Base-by-base conservation (phyloP, 2,888 invertebrate species). In the Cecidostiba fungosa region DNA sequence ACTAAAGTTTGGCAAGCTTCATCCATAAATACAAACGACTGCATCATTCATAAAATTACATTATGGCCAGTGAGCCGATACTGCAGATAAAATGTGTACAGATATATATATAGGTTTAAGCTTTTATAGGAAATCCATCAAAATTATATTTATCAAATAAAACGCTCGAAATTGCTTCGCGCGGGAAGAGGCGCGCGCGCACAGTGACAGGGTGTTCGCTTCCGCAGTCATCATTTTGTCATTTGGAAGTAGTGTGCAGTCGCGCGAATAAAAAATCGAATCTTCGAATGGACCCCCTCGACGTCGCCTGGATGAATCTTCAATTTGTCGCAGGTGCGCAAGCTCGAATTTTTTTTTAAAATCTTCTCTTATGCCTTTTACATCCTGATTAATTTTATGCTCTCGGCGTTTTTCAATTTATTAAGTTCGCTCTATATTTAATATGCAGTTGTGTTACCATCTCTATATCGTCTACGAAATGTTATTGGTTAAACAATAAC, bases 101-200 rank as follows among this genome's bases (percentile, higher is more conserved):
- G 12, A 2, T 43, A 12, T 2, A 43, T 8, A 43, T 32, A 1
- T 43, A 2, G 43, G 1, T 78, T 16, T 26, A 69, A 69, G 12
- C 26, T 69, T 26, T 39, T 66, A 66, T 43, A 69, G 39, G 39
- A 77, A 77, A 77, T 70, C 82, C 74, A 83, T 77, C 23, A 83
- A 77, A 83, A 77, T 70, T 10, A 66, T 66, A 82, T 82, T 82
- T 82, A 32, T 36, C n/a, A 19, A 76, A 32, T 39, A 36, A 43
- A 66, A 26, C 32, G 72, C 10, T 8, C 59, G 36, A 77, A 77
- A 59, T 77, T 77, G 23, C 36, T 14, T 0, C 19, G 36, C 32
- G n/a, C n/a, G n/a, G 29, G 59, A 36, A 12, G 62, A 19, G 54
- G 54, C 6, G 36, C 32, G n/a, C n/a, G n/a, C 32, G 32, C 32